phyloP scores from a whole-genome alignment of 2,797 vertebrate species.

The Cyprinodon diabolis region DNA sequence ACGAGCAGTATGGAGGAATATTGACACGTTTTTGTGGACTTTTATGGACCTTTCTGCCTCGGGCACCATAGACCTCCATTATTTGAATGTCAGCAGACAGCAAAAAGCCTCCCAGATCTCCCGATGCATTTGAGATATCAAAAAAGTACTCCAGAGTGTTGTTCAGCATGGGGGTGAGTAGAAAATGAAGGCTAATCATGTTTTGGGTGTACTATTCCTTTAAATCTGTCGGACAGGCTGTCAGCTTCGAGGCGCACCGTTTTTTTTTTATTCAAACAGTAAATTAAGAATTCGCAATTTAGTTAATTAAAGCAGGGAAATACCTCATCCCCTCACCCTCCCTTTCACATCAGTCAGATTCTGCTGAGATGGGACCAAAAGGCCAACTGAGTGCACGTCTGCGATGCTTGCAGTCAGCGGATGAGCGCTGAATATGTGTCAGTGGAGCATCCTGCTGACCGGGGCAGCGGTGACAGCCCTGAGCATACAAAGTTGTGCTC shows the following conservation, averaged over 20 bases:
- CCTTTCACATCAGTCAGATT: not conserved
- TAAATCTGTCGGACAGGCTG: not conserved
- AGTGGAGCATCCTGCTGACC: conserved; percentile 68
- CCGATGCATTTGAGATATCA: too few relatives aligned
- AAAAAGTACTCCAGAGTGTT: too few relatives aligned
- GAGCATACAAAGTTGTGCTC: conserved; percentile 25
- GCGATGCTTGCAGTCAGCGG: conserved; percentile 13
- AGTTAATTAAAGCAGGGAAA: not conserved
- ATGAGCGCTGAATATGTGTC: conserved; percentile 60
- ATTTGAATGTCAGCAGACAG: too few relatives aligned
- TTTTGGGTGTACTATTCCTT: too few relatives aligned
- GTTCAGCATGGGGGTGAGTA: too few relatives aligned
- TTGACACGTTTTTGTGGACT: too few relatives aligned
- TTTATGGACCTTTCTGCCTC: too few relatives aligned
- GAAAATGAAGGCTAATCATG: too few relatives aligned
- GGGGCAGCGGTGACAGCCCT: conserved; percentile 22
- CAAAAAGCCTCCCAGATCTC: too few relatives aligned
- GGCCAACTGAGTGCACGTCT: conserved; percentile 12
- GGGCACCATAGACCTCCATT: too few relatives aligned
- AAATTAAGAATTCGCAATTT: not conserved
- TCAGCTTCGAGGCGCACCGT: not conserved
- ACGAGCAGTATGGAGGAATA: too few relatives aligned
- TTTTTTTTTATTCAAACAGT: not conserved
- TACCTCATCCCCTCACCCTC: not conserved
- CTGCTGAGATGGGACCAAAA: conserved; percentile 25